Percentiles rank a stretch among this genome's conserved stretches.
phyloP scores from a whole-genome alignment of 1,140 invertebrate genomes.

The Pomphorhynchus laevis region DNA sequence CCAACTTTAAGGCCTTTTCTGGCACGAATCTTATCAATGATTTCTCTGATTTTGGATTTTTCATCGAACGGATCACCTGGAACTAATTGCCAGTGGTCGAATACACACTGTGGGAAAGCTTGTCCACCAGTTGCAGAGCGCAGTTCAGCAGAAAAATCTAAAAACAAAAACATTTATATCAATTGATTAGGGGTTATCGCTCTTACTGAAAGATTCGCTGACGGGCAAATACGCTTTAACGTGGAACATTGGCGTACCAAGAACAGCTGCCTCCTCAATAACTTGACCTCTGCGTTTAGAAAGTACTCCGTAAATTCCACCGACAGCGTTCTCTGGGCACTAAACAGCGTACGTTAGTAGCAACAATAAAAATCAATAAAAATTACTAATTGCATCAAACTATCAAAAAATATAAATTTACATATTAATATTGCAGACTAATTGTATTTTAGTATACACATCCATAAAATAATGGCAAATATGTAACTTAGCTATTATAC shows the following conservation, averaged over 20 bases:
- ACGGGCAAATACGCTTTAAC: slow-evolving; percentile 5
- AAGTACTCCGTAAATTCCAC: neutral
- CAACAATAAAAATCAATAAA: neutral
- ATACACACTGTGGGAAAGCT: slow-evolving; percentile 6
- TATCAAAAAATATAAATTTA: too few relatives aligned
- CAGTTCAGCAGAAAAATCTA: neutral
- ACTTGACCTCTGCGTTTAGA: slow-evolving; percentile 2
- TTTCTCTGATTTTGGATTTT: neutral
- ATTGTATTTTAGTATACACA: too few relatives aligned
- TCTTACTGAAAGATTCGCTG: slow-evolving; percentile 8
- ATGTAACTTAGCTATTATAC: too few relatives aligned
- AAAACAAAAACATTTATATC: neutral
- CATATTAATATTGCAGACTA: too few relatives aligned
- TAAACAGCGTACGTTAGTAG: neutral
- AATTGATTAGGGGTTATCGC: neutral
- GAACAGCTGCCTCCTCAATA: neutral
- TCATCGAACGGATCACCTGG: neutral
- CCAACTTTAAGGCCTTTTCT: slow-evolving; percentile 2
- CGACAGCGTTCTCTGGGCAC: slow-evolving; percentile 1
- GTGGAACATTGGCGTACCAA: neutral
- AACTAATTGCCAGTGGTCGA: slow-evolving; percentile 8
- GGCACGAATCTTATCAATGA: neutral
- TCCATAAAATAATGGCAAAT: too few relatives aligned
- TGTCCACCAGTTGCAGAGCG: slow-evolving; percentile 1
- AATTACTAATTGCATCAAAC: neutral